phyloP scores from a whole-genome alignment of 2,888 invertebrate genomes.

The Cyclophora punctaria region DNA sequence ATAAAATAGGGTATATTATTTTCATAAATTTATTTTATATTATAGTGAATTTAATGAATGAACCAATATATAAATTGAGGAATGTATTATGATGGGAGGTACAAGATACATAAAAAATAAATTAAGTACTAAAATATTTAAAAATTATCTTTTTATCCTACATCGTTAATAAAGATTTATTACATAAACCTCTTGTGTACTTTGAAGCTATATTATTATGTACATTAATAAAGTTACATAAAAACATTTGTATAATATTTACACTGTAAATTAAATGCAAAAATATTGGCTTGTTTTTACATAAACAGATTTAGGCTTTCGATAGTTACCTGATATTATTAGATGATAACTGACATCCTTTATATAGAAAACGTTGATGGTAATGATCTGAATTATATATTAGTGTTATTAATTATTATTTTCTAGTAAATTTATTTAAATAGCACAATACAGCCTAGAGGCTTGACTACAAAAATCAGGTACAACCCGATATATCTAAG shows the following conservation, averaged over 20 bases:
- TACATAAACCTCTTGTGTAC: constrained; percentile 62
- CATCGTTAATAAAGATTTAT: constrained; percentile 53
- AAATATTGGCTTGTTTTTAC: constrained; percentile 27
- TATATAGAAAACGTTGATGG: no score
- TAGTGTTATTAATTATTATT: background rate
- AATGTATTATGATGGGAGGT: constrained; percentile 56
- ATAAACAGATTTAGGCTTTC: background rate
- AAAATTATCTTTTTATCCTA: constrained; percentile 46
- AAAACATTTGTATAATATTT: constrained; percentile 28
- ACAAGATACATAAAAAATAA: constrained; percentile 61
- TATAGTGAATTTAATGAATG: constrained; percentile 59
- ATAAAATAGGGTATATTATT: constrained; percentile 19
- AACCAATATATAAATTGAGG: constrained; percentile 59
- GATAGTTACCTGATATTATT: no score
- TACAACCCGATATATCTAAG: constrained; percentile 4
- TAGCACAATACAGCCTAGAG: no score
- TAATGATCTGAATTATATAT: constrained; percentile 1
- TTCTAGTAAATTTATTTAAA: background rate
- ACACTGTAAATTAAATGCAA: constrained; percentile 40
- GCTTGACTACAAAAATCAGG: constrained; percentile 4
- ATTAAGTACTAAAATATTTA: constrained; percentile 65
- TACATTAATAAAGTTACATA: constrained; percentile 27
- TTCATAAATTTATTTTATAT: constrained; percentile 59
- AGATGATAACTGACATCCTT: no score
- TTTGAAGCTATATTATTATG: constrained; percentile 46